Percentiles rank a stretch among this genome's conserved stretches.
Conservation (phyloP, 2,888 invertebrate genomes). For the Sphaerophoria taeniata region DNA sequence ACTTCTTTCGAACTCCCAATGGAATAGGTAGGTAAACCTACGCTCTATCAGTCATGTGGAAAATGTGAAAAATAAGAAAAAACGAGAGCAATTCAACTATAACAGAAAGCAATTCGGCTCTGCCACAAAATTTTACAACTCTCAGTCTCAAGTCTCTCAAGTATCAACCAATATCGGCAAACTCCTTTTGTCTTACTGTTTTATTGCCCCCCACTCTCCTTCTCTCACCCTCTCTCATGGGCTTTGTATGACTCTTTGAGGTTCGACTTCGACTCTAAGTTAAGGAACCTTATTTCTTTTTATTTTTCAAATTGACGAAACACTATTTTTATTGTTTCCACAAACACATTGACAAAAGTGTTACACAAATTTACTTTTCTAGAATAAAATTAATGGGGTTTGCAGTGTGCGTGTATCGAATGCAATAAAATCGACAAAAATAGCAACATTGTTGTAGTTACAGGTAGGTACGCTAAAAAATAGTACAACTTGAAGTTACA, state of each 20-base stretch:
- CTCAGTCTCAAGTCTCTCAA: background rate
- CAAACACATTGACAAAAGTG: background rate
- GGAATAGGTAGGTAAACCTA: constrained; percentile 15
- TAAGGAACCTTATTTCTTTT: background rate
- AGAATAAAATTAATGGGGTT: background rate
- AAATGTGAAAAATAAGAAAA: constrained; percentile 63
- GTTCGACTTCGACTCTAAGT: constrained; percentile 37
- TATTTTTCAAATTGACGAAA: too few species aligned
- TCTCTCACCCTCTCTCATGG: background rate
- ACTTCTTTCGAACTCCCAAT: background rate
- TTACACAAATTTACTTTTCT: constrained; percentile 29
- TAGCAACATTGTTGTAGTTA: constrained; percentile 15
- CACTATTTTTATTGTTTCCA: background rate
- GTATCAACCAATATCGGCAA: constrained; percentile 19
- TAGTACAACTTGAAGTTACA: constrained; percentile 9
- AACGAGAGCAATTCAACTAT: constrained; percentile 47
- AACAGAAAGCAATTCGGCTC: constrained; percentile 29
- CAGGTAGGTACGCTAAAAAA: background rate
- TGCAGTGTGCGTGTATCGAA: background rate
- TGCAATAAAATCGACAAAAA: constrained; percentile 29
- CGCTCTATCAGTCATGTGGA: constrained; percentile 67
- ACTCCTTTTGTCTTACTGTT: too few species aligned
- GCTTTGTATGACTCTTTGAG: background rate
- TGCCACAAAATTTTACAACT: constrained; percentile 49
- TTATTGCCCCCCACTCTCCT: constrained; percentile 7